phyloP scores from a whole-genome alignment of 1,140 invertebrate species.

The Helicoverpa zea region DNA sequence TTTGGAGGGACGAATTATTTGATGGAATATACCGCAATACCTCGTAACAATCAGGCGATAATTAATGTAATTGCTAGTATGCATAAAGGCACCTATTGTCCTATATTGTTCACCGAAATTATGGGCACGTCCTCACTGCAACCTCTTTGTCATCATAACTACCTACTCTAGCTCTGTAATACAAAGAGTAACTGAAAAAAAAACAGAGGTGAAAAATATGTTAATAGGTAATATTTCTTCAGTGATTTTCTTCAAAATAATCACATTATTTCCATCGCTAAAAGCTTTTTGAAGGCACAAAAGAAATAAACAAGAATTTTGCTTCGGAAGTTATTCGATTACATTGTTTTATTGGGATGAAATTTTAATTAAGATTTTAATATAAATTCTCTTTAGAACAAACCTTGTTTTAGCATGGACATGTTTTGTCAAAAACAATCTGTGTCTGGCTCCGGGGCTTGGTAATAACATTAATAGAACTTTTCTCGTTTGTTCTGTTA shows the following conservation, averaged over 20 bases:
- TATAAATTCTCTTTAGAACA: background rate
- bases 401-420: background rate
- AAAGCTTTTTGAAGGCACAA: constrained; percentile 11
- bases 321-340: constrained; percentile 27
- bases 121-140: background rate
- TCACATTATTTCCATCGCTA: constrained; percentile 2
- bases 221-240: background rate
- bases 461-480: constrained; percentile 41
- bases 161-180: too few species aligned
- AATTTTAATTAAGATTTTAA: constrained; percentile 33
- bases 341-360: constrained; percentile 19
- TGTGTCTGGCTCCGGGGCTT: background rate
- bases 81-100: background rate
- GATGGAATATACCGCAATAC: background rate
- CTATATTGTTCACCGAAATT: background rate
- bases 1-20: too few species aligned
- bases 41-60: background rate
- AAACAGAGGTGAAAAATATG: background rate
- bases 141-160: background rate
- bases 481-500: constrained; percentile 47
- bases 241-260: constrained; percentile 5
- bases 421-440: constrained; percentile 12
- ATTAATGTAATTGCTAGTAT: background rate
- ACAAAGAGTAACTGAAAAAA: background rate
- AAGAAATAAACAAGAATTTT: constrained; percentile 28